Evolutionary conservation across 30 jellyfish, hydroid and myxozoan species (phyloP).

Genomic region (Aurelia sp.): DNA sequence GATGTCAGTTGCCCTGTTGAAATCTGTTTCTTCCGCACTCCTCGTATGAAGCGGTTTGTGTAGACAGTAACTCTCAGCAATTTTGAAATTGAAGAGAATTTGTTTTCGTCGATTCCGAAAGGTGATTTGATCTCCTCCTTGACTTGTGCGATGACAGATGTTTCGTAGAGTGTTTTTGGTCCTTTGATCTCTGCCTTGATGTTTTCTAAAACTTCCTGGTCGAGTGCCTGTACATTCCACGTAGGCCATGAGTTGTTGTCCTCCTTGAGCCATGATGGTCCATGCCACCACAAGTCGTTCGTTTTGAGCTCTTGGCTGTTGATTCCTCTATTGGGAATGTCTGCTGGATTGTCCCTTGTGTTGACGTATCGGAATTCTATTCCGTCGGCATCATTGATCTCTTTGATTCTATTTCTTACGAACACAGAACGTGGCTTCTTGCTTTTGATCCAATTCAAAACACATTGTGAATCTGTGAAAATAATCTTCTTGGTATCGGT

Average conservation of each 20-base stretch:
- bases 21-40: not conserved
- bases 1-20: too few species aligned
- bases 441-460: constrained; percentile 18
- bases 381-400: constrained; percentile 1
- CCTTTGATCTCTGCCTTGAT: constrained; percentile 31
- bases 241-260: too few species aligned
- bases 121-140: not conserved
- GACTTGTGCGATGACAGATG: not conserved
- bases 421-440: constrained; percentile 25
- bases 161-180: constrained; percentile 12
- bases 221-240: constrained; percentile 22
- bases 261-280: too few species aligned
- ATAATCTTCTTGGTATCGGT: constrained; percentile 2
- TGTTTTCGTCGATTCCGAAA: constrained; percentile 24
- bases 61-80: constrained; percentile 44
- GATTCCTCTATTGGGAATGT: constrained; percentile 17
- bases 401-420: constrained; percentile 32
- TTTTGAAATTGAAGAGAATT: constrained; percentile 8
- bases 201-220: not conserved
- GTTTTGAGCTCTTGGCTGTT: not conserved
- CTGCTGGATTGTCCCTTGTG: constrained; percentile 31
- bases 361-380: constrained; percentile 32
- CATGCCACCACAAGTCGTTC: not conserved
- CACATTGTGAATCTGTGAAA: constrained; percentile 46
- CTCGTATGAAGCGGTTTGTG: constrained; percentile 6